Evolutionary conservation across 2,797 vertebrate species (phyloP).

Genomic region (Pogoniulus pusillus): DNA sequence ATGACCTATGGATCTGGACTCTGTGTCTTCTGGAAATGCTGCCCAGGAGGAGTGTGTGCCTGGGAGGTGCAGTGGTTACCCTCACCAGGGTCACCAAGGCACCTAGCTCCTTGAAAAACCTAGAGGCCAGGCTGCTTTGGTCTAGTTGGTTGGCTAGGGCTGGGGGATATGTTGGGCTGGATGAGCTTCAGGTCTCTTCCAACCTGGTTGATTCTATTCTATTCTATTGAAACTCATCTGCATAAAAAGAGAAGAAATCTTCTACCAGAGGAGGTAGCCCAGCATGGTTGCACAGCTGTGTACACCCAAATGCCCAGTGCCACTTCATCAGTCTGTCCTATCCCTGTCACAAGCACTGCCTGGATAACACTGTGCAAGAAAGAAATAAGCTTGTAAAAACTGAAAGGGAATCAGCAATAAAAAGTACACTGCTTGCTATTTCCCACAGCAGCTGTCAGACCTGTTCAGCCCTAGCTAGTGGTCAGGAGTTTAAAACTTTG

Average conservation of each 20-base stretch:
- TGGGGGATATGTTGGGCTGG: too few species aligned
- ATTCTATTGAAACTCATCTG: not conserved
- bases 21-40: not conserved
- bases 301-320: not conserved
- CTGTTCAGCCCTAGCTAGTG: not conserved
- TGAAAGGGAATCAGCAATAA: not conserved
- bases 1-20: not conserved
- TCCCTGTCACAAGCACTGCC: not conserved
- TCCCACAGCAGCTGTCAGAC: constrained; percentile 27
- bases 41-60: not conserved
- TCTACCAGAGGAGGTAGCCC: not conserved
- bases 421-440: not conserved
- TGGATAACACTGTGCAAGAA: not conserved
- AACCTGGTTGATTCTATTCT: too few species aligned
- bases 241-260: not conserved
- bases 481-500: not conserved
- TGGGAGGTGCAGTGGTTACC: not conserved
- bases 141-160: too few species aligned
- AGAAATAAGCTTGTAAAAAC: not conserved
- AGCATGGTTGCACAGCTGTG: not conserved
- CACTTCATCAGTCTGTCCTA: not conserved
- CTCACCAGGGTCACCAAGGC: not conserved
- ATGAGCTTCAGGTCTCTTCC: too few species aligned
- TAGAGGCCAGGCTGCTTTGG: too few species aligned
- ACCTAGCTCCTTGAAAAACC: not conserved